Evolutionary conservation across 2,888 invertebrate genomes (phyloP).

Genomic region (Metalampra italica): DNA sequence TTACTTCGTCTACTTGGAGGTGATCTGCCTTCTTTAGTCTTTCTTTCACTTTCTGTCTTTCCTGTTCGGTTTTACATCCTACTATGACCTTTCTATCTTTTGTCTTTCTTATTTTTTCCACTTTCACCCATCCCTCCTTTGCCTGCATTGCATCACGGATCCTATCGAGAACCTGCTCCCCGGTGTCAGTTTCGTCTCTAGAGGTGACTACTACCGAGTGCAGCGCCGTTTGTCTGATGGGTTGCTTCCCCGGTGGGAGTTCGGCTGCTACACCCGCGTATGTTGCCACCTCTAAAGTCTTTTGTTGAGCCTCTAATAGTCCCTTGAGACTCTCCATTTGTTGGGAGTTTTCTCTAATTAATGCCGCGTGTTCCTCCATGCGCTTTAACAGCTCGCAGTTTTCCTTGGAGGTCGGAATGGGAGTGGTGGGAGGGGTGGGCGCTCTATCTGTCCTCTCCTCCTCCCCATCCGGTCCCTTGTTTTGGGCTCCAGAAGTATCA

Average conservation of each 20-base stretch:
- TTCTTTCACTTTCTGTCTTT: neutral
- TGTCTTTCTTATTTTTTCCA: constrained; percentile 4
- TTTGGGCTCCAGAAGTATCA: too few relatives aligned
- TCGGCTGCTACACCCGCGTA: neutral
- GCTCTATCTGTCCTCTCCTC: too few relatives aligned
- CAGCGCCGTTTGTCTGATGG: neutral
- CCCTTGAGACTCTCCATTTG: neutral
- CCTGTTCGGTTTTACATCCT: constrained; percentile 1
- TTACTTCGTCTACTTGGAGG: neutral
- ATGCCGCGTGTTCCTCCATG: neutral
- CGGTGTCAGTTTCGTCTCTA: neutral
- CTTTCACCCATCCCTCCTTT: neutral
- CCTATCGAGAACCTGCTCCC: constrained; percentile 1
- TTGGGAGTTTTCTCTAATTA: neutral
- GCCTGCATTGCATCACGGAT: constrained; percentile 1
- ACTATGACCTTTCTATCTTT: constrained; percentile 2
- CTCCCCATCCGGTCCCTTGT: too few relatives aligned
- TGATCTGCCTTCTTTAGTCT: neutral
- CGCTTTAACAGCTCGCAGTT: too few relatives aligned
- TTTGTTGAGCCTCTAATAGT: neutral
- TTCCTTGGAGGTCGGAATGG: too few relatives aligned
- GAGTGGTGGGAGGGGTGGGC: too few relatives aligned
- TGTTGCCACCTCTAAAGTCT: neutral
- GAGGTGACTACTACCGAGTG: neutral
- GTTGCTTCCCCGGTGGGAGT: neutral